Percentiles rank a stretch among this genome's conserved stretches.
phyloP scores from a whole-genome alignment of 2,113 vertebrate genomes.

The Macquaria ambigua region DNA sequence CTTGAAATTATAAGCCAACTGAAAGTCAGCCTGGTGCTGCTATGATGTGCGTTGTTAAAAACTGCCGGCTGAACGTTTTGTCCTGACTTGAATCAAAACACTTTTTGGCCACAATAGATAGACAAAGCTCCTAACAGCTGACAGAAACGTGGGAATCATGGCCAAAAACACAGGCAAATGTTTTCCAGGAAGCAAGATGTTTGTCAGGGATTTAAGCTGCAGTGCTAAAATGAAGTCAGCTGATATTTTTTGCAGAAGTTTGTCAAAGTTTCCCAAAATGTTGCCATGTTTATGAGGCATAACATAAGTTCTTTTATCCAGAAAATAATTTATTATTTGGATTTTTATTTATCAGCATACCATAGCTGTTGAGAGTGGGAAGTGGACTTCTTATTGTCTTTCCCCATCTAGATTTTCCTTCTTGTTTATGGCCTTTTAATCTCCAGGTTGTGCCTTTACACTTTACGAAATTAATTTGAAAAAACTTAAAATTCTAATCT shows the following conservation, averaged over 20 bases:
- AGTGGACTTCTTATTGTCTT: neutral
- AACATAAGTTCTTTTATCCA: constrained; percentile 2
- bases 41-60: constrained; percentile 43
- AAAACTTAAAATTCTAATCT: neutral
- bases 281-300: constrained; percentile 6
- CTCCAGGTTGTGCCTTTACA: constrained; percentile 1
- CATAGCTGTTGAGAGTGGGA: neutral
- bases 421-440: neutral
- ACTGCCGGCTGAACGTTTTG: constrained; percentile 39
- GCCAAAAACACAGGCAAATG: constrained; percentile 35
- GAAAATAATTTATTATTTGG: neutral
- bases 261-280: neutral
- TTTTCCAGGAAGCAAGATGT: constrained; percentile 53
- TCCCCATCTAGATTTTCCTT: neutral
- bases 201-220: constrained; percentile 42
- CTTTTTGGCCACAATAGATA: constrained; percentile 44
- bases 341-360: no score
- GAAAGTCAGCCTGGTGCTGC: neutral
- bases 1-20: constrained; percentile 9
- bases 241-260: constrained; percentile 11
- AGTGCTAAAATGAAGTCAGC: constrained; percentile 27
- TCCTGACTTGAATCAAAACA: constrained; percentile 51
- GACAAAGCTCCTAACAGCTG: constrained; percentile 35
- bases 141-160: constrained; percentile 29
- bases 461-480: neutral